Conservation (phyloP, 37 sponge, comb jelly and placozoan genomes). For the Dysidea cf. avara region DNA sequence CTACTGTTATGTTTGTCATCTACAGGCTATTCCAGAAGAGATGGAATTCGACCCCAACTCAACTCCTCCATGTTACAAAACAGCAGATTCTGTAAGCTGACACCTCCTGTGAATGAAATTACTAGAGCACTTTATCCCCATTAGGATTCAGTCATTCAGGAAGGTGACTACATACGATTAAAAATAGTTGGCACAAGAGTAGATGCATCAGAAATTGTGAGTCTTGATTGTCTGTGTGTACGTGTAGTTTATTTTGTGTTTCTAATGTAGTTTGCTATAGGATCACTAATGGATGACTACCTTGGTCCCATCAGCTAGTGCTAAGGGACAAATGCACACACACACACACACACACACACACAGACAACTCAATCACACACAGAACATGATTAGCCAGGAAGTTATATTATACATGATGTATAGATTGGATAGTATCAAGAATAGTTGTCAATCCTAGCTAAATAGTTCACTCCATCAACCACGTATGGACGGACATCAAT, state of each 20-base stretch:
- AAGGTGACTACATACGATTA: constrained; percentile 82
- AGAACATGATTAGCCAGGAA: too few relatives aligned
- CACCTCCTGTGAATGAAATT: background rate
- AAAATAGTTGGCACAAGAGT: constrained; percentile 94
- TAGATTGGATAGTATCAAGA: constrained; percentile 3
- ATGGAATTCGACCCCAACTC: constrained; percentile 95
- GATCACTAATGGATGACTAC: constrained; percentile 97
- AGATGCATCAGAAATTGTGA: constrained; percentile 94
- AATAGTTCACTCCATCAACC: constrained; percentile 68
- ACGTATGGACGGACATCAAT: constrained; percentile 69
- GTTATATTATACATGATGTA: too few relatives aligned
- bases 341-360: constrained; percentile 5
- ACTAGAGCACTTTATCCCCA: background rate
- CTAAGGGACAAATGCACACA: background rate
- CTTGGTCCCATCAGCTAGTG: constrained; percentile 66
- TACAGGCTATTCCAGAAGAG: constrained; percentile 88
- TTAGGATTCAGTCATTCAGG: constrained; percentile 91
- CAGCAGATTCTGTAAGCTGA: constrained; percentile 76
- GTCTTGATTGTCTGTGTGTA: constrained; percentile 9
- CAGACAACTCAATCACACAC: too few relatives aligned
- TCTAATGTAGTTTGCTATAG: constrained; percentile 86
- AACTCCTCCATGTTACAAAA: constrained; percentile 88
- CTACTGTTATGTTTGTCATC: background rate
- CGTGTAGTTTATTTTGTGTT: background rate
- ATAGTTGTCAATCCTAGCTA: constrained; percentile 46